Conservation (phyloP, 1,140 invertebrate genomes). For the Rhyacophila brunnea region DNA sequence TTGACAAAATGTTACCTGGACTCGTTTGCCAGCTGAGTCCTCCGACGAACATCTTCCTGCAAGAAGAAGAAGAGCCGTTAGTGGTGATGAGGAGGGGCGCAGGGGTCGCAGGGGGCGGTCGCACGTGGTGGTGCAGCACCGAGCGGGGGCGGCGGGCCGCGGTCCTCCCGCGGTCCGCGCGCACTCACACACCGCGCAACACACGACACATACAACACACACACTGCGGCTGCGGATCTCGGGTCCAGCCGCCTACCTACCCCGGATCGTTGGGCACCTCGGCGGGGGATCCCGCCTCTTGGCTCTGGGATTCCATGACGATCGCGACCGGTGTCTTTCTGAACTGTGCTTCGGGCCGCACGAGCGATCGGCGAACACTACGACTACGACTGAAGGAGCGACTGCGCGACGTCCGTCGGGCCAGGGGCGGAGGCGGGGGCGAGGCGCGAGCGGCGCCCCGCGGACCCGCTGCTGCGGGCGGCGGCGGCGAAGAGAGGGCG, state of each 20-base stretch:
- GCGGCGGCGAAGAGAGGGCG: conserved; percentile 7
- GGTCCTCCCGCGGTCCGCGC: conserved; percentile 26
- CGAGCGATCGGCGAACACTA: conserved; percentile 41
- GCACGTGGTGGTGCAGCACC: conserved; percentile 17
- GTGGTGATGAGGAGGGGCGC: conserved; percentile 13
- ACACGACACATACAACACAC: neutral
- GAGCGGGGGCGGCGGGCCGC: conserved; percentile 38
- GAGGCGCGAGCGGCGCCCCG: conserved; percentile 42
- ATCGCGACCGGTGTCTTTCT: conserved; percentile 38
- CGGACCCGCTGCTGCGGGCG: conserved; percentile 18
- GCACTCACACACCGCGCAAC: conserved; percentile 12
- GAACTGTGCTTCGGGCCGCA: conserved; percentile 56
- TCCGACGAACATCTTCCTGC: conserved; percentile 99
- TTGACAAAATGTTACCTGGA: conserved; percentile 72
- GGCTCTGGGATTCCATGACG: conserved; percentile 68
- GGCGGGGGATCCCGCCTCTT: conserved; percentile 74
- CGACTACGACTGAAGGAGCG: conserved; percentile 22
- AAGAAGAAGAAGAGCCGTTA: conserved; percentile 60
- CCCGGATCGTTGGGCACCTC: conserved; percentile 89
- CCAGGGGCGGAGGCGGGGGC: conserved; percentile 45
- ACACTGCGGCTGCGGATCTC: neutral
- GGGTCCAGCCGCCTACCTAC: conserved; percentile 56
- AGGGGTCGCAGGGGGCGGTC: conserved; percentile 18
- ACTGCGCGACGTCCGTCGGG: conserved; percentile 36
- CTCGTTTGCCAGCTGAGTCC: conserved; percentile 99